Percentiles rank a stretch among this genome's conserved stretches.
Evolutionary conservation across 2,797 vertebrate species (phyloP).

Genomic region (Malacoctenus gilli): DNA sequence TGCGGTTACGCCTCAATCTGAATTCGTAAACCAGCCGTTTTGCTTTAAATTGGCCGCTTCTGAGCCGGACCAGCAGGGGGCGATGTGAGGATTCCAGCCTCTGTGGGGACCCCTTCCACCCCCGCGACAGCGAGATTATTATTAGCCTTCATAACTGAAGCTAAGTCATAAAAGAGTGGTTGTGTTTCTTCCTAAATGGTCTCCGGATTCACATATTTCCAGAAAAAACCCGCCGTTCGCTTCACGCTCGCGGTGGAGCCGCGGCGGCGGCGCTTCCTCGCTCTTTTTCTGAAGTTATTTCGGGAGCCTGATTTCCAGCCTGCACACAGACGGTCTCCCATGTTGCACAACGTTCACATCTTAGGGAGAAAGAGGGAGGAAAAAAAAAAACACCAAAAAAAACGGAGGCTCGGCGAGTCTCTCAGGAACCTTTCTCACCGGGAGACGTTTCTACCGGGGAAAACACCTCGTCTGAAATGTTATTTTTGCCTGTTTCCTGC

Average conservation of each 20-base stretch:
- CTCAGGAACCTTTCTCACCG: slow-evolving; percentile 25
- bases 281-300: slow-evolving; percentile 16
- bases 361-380: too few relatives aligned
- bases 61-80: slow-evolving; percentile 36
- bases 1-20: slow-evolving; percentile 47
- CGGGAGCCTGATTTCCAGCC: slow-evolving; percentile 15
- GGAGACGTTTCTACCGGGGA: slow-evolving; percentile 27
- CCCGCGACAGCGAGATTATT: background rate
- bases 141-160: slow-evolving; percentile 5
- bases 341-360: slow-evolving; percentile 38
- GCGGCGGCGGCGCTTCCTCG: too few relatives aligned
- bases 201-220: slow-evolving; percentile 14
- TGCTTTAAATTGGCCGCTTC: slow-evolving; percentile 43
- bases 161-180: background rate
- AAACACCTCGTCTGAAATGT: slow-evolving; percentile 19
- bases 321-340: slow-evolving; percentile 21
- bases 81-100: slow-evolving; percentile 7
- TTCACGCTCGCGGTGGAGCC: too few relatives aligned
- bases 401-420: slow-evolving; percentile 22
- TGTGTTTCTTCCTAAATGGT: slow-evolving; percentile 11
- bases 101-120: background rate
- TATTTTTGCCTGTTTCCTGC: slow-evolving; percentile 22
- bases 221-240: too few relatives aligned
- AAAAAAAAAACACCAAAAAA: slow-evolving; percentile 32
- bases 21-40: slow-evolving; percentile 45